Conservation (phyloP, 2,113 vertebrate species). For the Trochalopteron elliotii region DNA sequence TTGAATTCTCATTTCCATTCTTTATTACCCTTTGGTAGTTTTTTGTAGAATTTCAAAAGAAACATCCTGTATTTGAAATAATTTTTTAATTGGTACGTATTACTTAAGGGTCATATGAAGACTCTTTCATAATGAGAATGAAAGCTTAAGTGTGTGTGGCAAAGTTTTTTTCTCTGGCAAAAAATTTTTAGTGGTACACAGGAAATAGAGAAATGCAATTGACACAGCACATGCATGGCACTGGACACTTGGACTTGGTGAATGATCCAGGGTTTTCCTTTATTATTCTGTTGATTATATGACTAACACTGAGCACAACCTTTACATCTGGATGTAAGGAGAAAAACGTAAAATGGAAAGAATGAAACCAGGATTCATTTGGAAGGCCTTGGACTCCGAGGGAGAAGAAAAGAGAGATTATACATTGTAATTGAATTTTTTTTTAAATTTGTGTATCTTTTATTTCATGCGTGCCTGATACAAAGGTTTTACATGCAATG, state of each 20-base stretch:
- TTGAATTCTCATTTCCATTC: background rate
- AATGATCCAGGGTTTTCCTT: background rate
- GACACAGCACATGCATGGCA: background rate
- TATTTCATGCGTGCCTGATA: background rate
- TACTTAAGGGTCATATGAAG: background rate
- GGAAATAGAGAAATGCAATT: background rate
- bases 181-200: accelerated
- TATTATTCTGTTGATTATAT: accelerated
- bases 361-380: background rate
- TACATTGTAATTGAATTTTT: background rate
- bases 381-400: background rate
- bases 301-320: background rate
- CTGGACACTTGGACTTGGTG: background rate
- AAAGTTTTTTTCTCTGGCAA: background rate
- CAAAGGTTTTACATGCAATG: background rate
- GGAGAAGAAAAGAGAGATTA: background rate
- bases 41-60: background rate
- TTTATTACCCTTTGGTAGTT: background rate
- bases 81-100: background rate
- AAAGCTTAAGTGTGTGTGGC: background rate
- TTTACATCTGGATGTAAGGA: background rate
- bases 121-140: background rate
- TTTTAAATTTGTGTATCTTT: background rate
- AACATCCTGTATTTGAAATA: background rate
- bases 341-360: background rate